Conservation (phyloP, 53 echinoderm and acorn worm genomes). For the Patiria pectinifera region DNA sequence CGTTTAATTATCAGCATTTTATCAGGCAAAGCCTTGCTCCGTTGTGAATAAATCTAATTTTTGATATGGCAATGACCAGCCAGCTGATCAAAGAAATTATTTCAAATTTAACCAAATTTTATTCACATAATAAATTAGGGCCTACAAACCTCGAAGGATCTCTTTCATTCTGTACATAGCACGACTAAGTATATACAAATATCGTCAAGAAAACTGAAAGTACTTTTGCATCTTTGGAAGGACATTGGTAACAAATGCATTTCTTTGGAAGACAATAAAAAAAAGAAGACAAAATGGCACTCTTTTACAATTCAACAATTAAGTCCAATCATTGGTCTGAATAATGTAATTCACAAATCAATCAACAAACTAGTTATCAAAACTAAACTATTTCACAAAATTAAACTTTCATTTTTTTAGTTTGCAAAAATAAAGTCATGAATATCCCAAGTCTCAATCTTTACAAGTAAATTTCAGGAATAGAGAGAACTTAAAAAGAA, state of each 20-base stretch:
- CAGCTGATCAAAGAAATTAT: constrained; percentile 2
- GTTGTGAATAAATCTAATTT: neutral
- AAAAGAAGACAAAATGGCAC: neutral
- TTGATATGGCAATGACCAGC: constrained; percentile 10
- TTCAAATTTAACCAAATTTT: neutral
- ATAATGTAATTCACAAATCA: neutral
- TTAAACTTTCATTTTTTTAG: neutral
- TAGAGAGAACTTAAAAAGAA: neutral
- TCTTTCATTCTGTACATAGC: constrained; percentile 1
- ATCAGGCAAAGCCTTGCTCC: neutral
- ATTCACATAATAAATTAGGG: neutral
- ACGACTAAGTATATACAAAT: neutral
- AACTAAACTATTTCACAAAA: neutral
- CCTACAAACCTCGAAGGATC: neutral
- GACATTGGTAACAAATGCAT: neutral
- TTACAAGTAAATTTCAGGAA: neutral
- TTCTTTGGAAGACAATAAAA: neutral
- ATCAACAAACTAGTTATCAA: neutral
- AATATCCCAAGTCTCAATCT: neutral
- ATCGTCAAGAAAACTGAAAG: neutral
- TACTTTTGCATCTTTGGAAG: constrained; percentile 4
- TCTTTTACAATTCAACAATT: neutral
- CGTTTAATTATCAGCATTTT: neutral
- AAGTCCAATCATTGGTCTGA: neutral
- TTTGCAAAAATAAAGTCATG: neutral